Evolutionary conservation across 2,113 vertebrate genomes (phyloP), one percentile per base, ranked within the genome.

Genomic region (Muntiacus muntjak): DNA sequence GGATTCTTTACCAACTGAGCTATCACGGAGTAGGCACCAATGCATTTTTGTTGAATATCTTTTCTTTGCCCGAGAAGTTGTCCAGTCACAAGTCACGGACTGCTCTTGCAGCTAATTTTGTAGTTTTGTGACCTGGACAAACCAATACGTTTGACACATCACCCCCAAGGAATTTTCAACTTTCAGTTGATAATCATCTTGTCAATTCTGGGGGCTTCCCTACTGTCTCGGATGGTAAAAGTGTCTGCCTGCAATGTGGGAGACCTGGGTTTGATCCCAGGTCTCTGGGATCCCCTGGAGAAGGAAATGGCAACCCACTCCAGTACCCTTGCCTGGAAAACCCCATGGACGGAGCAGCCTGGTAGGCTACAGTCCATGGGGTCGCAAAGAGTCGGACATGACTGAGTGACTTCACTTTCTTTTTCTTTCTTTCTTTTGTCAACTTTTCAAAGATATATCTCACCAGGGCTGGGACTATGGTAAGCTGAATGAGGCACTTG

Each of bases 401-500:
- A 40, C n/a, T 23, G n/a, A 74, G 5, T 74, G 67, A 40, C 2
- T 74, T 74, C 67, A 74, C 19, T 74, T 74, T 74, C 36, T 74
- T 74, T 40, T 40, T 25, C 36, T 74, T 71, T 21, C 64, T 71
- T 74, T 40, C 67, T 71, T 12, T 71, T 40, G 67, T 40, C 45
- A 89, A 1, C 89, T 92, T 92, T 85, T 82, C 26, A 76, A 86
- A 97, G 82, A 40, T 52, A 12, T 2, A 74, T 52, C 40, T 94
- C 67, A 86, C 5, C 4, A 54, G 19, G 21, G 26, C 45, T 58
- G 47, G 45, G 26, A 26, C 3, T 40, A 90, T 7, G 7, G 1
- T 55, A 50, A 57, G 28, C 7, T 60, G 17, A 84, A 16, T 13
- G 47, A 88, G 28, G 9, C 10, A 21, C 7, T 40, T 52, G 0